Conservation (phyloP, 1,140 invertebrate species). For the Homarus americanus region DNA sequence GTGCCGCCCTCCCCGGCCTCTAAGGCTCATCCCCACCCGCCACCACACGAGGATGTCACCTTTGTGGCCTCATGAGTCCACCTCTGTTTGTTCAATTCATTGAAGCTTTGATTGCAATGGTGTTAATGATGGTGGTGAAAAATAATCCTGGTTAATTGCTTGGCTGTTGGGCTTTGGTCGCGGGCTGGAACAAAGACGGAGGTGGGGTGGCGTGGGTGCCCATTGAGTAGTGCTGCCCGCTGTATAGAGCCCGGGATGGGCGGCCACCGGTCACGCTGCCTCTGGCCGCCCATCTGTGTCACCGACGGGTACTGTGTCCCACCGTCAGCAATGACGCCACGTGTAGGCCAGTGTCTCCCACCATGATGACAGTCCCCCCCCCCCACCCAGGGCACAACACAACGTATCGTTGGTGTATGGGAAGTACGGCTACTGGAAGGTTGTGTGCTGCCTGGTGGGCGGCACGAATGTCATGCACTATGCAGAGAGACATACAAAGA, state of each 20-base stretch:
- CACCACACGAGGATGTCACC: background rate
- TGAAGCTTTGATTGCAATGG: conserved; percentile 68
- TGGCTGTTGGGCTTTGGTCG: conserved; percentile 52
- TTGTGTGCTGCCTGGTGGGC: no score
- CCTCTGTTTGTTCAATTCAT: conserved; percentile 30
- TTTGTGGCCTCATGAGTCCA: background rate
- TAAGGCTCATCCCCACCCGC: background rate
- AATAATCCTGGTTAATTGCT: conserved; percentile 69
- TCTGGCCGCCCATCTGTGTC: background rate
- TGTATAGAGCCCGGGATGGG: background rate
- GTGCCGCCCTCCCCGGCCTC: background rate
- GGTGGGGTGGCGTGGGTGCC: conserved; percentile 13
- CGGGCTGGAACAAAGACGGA: conserved; percentile 47
- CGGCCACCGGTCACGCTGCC: background rate
- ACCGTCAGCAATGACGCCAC: background rate
- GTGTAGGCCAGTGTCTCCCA: background rate
- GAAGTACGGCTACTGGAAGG: no score
- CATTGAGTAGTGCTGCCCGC: conserved; percentile 46
- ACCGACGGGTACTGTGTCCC: no score
- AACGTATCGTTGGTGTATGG: no score
- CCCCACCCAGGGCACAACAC: no score
- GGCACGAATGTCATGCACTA: background rate
- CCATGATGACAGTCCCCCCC: background rate
- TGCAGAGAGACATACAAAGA: conserved; percentile 9
- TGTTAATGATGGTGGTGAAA: conserved; percentile 70